Evolutionary conservation across 2,888 invertebrate species (phyloP).

Genomic region (Andrena trimmerana): DNA sequence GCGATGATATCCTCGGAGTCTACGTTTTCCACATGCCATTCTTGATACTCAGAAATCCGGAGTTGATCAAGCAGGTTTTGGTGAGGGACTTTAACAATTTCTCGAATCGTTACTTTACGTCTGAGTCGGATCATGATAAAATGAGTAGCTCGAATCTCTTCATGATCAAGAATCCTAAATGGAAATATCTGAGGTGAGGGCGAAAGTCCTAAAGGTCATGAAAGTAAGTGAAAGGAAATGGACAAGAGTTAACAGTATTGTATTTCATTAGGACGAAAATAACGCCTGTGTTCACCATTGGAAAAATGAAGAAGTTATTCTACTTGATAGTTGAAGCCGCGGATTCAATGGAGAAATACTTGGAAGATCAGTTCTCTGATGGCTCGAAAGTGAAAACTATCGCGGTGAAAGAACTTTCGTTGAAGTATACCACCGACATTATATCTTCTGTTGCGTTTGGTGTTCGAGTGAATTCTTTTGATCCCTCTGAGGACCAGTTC

Average conservation of each 20-base stretch:
- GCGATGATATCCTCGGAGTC: slow-evolving; percentile 82
- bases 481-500: slow-evolving; percentile 68
- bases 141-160: slow-evolving; percentile 82
- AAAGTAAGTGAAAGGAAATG: too few species aligned
- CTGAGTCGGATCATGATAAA: slow-evolving; percentile 78
- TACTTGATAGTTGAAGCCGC: slow-evolving; percentile 83
- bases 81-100: slow-evolving; percentile 86
- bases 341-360: slow-evolving; percentile 66
- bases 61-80: slow-evolving; percentile 85
- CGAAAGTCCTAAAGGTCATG: not conserved
- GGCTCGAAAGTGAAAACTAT: slow-evolving; percentile 44
- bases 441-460: slow-evolving; percentile 79
- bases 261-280: slow-evolving; percentile 80
- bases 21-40: slow-evolving; percentile 85
- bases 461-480: slow-evolving; percentile 75
- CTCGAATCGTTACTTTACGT: slow-evolving; percentile 83
- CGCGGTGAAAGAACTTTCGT: slow-evolving; percentile 52
- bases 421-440: slow-evolving; percentile 76
- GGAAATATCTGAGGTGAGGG: slow-evolving; percentile 84
- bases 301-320: slow-evolving; percentile 86
- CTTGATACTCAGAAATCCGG: slow-evolving; percentile 84
- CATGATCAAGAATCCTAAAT: slow-evolving; percentile 84
- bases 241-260: not conserved
- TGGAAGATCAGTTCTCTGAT: slow-evolving; percentile 52
- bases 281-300: slow-evolving; percentile 86